These are phyloP conservation scores for Cladorhizidae sp. DNA, from an alignment of 37 sponge, comb jelly and placozoan species.

Conservation along the genomic window DNA sequence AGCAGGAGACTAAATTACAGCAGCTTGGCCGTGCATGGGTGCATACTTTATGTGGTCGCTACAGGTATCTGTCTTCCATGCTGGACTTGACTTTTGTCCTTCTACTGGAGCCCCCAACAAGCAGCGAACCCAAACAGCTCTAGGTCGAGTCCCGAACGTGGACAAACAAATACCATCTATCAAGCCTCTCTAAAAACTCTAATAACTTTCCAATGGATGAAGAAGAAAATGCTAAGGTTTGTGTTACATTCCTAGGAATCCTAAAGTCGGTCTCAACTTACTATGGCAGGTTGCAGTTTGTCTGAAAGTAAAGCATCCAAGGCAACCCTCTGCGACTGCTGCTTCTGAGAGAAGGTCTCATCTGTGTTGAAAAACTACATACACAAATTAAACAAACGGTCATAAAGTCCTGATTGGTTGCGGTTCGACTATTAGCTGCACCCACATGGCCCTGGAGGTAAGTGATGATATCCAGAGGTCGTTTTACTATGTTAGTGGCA, in stretches of 20 bases:
- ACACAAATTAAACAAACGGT: not conserved
- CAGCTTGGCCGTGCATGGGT: too few relatives aligned
- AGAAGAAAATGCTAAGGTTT: not conserved
- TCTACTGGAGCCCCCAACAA: too few relatives aligned
- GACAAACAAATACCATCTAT: too few relatives aligned
- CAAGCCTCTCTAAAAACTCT: too few relatives aligned
- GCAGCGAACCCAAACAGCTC: too few relatives aligned
- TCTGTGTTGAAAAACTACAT: conserved; percentile 47
- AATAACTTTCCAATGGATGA: too few relatives aligned
- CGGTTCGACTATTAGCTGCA: not conserved
- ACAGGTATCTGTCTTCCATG: too few relatives aligned
- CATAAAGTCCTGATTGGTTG: not conserved
- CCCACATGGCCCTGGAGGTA: conserved; percentile 49
- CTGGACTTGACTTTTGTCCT: too few relatives aligned
- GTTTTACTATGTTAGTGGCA: not conserved
- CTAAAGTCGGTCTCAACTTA: conserved; percentile 16
- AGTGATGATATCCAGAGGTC: conserved; percentile 23
- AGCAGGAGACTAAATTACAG: too few relatives aligned
- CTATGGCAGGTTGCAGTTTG: conserved; percentile 54
- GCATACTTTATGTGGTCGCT: too few relatives aligned
- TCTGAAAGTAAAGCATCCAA: conserved; percentile 42
- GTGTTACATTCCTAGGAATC: not conserved
- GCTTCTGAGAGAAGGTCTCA: not conserved
- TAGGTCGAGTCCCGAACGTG: too few relatives aligned
- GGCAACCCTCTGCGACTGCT: conserved; percentile 29